Conservation (phyloP, 2,888 invertebrate species). For the Oligia latruncula region DNA sequence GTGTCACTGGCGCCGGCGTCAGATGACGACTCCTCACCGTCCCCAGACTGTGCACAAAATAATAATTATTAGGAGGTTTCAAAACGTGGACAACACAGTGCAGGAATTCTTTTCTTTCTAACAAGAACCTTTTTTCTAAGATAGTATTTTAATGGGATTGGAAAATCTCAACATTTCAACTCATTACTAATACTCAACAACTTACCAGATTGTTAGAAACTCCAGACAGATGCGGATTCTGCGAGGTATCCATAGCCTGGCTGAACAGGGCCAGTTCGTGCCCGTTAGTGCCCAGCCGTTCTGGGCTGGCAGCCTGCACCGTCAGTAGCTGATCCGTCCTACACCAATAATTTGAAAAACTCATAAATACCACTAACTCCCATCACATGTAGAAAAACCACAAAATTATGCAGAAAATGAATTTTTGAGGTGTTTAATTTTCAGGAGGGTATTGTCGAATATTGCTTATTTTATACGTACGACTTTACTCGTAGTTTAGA, state of each 20-base stretch:
- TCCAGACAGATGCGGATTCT: slow-evolving; percentile 90
- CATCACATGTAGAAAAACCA: background rate
- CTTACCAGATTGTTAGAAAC: slow-evolving; percentile 89
- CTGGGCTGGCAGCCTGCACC: slow-evolving; percentile 89
- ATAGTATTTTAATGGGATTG: background rate
- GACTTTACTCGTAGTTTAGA: background rate
- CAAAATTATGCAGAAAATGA: background rate
- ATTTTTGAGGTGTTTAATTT: background rate
- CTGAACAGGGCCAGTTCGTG: slow-evolving; percentile 93
- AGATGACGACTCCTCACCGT: slow-evolving; percentile 96
- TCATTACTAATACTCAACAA: slow-evolving; percentile 7
- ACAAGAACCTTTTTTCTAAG: background rate
- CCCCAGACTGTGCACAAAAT: slow-evolving; percentile 76
- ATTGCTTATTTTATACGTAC: background rate
- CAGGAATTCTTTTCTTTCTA: background rate
- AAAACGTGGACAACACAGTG: background rate
- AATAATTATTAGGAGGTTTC: background rate
- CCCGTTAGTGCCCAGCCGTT: slow-evolving; percentile 91
- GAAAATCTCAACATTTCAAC: background rate
- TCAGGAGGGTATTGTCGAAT: background rate
- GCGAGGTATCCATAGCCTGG: slow-evolving; percentile 94
- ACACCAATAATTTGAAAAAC: slow-evolving; percentile 78
- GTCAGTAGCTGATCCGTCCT: slow-evolving; percentile 87
- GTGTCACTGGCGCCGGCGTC: slow-evolving; percentile 94
- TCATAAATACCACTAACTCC: slow-evolving; percentile 74